Evolutionary conservation across 2,113 vertebrate species (phyloP).

Genomic region (Hippolais icterina): DNA sequence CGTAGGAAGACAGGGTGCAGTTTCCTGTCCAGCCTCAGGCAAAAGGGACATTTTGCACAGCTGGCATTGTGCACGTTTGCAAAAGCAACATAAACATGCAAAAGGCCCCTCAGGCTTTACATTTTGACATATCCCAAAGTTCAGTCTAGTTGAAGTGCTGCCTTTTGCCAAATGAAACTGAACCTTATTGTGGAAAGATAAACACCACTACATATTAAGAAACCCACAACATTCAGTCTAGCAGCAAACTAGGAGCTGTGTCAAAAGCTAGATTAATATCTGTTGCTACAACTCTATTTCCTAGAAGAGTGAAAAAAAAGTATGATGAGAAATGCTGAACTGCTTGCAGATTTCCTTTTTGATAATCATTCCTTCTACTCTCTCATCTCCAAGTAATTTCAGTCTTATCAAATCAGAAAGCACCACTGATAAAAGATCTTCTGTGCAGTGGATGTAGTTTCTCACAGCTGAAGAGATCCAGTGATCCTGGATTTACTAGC

Average conservation of each 20-base stretch:
- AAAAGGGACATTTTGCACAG: constrained; percentile 10
- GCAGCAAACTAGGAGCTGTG: neutral
- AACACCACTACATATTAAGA: neutral
- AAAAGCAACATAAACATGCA: neutral
- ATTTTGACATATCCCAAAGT: constrained; percentile 1
- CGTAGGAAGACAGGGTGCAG: constrained; percentile 18
- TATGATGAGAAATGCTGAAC: neutral
- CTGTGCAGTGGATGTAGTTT: neutral
- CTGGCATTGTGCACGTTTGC: neutral
- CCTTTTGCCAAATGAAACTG: neutral
- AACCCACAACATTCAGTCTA: neutral
- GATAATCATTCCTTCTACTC: neutral
- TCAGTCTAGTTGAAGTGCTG: neutral
- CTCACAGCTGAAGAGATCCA: neutral
- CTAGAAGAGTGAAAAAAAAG: neutral
- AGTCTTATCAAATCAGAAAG: neutral
- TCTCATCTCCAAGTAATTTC: neutral
- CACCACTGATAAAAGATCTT: neutral
- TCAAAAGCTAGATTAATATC: neutral
- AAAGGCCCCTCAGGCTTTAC: neutral
- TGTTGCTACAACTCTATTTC: neutral
- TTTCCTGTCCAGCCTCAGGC: constrained; percentile 22
- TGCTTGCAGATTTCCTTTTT: neutral
- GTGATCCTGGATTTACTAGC: neutral
- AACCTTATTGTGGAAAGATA: neutral